Percentiles rank a stretch among this genome's conserved stretches.
These are phyloP conservation scores for Apogon hyalosoma DNA, from an alignment of 2,797 vertebrate species.

Conservation along the genomic window DNA sequence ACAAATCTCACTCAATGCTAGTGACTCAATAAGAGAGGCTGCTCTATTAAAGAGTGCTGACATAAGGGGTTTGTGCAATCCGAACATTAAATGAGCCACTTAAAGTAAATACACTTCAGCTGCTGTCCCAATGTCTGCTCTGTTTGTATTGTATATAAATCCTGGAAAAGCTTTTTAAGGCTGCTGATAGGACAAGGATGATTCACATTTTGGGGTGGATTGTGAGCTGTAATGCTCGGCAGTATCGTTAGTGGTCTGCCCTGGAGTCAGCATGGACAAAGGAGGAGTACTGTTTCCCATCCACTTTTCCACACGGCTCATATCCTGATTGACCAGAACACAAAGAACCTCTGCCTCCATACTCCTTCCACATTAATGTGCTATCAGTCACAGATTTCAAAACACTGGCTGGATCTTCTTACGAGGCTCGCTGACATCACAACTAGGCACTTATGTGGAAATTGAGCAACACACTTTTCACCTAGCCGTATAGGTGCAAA, in stretches of 20 bases:
- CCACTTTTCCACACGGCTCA: conserved; percentile 20
- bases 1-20: conserved; percentile 13
- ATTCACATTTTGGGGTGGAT: conserved; percentile 42
- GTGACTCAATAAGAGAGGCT: background rate
- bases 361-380: conserved; percentile 26
- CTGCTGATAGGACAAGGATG: background rate
- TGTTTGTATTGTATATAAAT: background rate
- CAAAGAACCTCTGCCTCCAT: conserved; percentile 23
- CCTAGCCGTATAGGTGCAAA: conserved; percentile 38
- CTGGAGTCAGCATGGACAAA: conserved; percentile 5
- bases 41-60: conserved; percentile 27
- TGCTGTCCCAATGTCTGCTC: background rate
- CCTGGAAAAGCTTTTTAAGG: background rate
- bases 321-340: conserved; percentile 21
- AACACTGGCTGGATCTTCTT: conserved; percentile 24
- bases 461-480: conserved; percentile 13
- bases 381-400: conserved; percentile 38
- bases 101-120: conserved; percentile 12
- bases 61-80: conserved; percentile 6
- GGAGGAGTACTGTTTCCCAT: conserved; percentile 36
- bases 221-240: conserved; percentile 34
- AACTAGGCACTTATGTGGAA: background rate
- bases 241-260: conserved; percentile 37
- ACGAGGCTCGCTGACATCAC: conserved; percentile 17
- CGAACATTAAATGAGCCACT: conserved; percentile 3